A percentile compares a stretch with the other conserved stretches of the same genome.
phyloP scores from a whole-genome alignment of 2,888 invertebrate genomes.

The Trissoscelio sp. region DNA sequence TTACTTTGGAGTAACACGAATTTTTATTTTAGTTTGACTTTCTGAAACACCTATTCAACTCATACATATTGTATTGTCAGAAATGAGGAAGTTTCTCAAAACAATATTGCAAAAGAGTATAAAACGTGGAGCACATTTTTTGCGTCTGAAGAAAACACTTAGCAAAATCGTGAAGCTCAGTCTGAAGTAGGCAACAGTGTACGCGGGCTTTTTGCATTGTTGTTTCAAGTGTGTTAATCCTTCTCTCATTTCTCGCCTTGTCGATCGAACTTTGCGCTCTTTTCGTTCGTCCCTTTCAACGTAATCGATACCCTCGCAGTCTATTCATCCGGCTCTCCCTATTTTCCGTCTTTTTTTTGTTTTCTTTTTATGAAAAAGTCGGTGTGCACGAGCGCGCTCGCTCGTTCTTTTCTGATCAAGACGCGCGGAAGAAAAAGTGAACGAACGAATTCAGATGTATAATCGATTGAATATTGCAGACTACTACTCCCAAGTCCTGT shows the following conservation, averaged over 20 bases:
- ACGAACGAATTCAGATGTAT: constrained; percentile 71
- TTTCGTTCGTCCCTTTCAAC: constrained; percentile 37
- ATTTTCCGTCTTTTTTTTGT: constrained; percentile 51
- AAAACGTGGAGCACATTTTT: no score
- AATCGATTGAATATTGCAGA: constrained; percentile 72
- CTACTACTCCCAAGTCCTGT: constrained; percentile 70
- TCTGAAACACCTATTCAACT: no score
- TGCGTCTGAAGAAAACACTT: not conserved
- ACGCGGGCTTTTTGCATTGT: constrained; percentile 36
- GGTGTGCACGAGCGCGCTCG: not conserved
- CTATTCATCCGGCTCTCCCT: constrained; percentile 48
- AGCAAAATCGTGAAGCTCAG: not conserved
- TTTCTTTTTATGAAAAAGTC: constrained; percentile 62
- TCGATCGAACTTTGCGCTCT: constrained; percentile 55
- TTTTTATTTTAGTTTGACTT: no score
- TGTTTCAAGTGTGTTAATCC: constrained; percentile 55
- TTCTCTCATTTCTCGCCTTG: constrained; percentile 57
- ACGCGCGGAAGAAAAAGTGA: constrained; percentile 57
- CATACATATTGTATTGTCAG: no score
- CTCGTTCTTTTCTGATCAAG: constrained; percentile 63
- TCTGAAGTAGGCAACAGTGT: constrained; percentile 10
- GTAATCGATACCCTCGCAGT: constrained; percentile 60
- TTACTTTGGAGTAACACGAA: no score
- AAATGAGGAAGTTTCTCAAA: no score
- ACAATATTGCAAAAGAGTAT: no score